Conservation (phyloP, 1,140 invertebrate species). For the Lysiphlebus fabarum region DNA sequence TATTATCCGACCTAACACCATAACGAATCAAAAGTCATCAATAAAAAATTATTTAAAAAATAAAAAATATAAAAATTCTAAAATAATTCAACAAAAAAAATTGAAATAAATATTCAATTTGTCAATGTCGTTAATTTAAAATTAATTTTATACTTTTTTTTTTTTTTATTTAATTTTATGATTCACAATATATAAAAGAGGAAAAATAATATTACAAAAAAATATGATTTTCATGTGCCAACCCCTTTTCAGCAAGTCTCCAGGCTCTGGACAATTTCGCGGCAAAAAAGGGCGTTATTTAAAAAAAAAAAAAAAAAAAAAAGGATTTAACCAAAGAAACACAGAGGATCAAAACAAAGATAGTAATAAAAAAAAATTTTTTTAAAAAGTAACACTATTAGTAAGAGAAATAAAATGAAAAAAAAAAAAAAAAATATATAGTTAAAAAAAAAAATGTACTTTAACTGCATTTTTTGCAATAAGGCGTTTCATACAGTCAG, state of each 20-base stretch:
- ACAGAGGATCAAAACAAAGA: background rate
- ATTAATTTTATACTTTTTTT: too few relatives aligned
- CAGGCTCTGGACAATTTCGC: conserved; percentile 20
- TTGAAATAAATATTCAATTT: too few relatives aligned
- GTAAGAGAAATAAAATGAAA: background rate
- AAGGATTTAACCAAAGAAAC: conserved; percentile 5
- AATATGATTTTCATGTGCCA: conserved; percentile 1
- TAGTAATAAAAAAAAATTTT: conserved; percentile 4
- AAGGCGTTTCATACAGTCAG: conserved; percentile 19
- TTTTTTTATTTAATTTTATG: too few relatives aligned
- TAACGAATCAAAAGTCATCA: too few relatives aligned
- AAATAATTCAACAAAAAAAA: too few relatives aligned
- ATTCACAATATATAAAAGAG: too few relatives aligned
- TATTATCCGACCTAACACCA: too few relatives aligned
- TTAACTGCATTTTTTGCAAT: background rate
- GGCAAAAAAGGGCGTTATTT: conserved; percentile 20
- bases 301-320: conserved; percentile 17
- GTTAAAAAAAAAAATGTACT: conserved; percentile 13
- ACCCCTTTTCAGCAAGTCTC: conserved; percentile 30
- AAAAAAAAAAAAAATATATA: conserved; percentile 10
- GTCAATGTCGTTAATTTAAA: too few relatives aligned
- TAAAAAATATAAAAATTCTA: too few relatives aligned
- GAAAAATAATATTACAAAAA: too few relatives aligned
- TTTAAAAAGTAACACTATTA: background rate
- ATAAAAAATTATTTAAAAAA: too few relatives aligned